These are phyloP conservation scores for Burhinus oedicnemus DNA, from an alignment of 2,113 vertebrate species.

Conservation along the genomic window DNA sequence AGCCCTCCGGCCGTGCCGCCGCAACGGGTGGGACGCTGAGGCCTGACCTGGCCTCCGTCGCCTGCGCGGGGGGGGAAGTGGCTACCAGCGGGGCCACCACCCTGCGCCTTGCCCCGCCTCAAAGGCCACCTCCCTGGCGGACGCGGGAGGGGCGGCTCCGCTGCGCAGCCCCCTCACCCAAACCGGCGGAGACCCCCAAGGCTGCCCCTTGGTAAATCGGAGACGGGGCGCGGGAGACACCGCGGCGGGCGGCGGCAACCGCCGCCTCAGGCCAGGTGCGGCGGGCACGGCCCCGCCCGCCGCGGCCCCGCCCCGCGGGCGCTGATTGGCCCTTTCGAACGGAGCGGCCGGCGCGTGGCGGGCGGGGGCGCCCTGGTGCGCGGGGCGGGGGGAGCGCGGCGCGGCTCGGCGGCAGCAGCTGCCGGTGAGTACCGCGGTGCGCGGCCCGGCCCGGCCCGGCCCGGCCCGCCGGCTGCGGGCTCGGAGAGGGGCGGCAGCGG, in stretches of 20 bases:
- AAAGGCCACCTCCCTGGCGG: too few relatives aligned
- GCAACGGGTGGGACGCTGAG: too few relatives aligned
- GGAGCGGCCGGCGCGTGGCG: conserved; percentile 36
- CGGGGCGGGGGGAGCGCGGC: neutral
- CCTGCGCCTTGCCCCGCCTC: too few relatives aligned
- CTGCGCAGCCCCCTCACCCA: too few relatives aligned
- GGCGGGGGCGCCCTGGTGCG: neutral
- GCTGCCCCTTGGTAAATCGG: too few relatives aligned
- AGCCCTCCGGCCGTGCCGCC: neutral
- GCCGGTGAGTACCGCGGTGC: neutral
- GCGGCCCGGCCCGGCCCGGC: too few relatives aligned
- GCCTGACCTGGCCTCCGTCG: neutral
- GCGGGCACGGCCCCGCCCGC: neutral
- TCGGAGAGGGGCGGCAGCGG: neutral
- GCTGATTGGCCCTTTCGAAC: conserved; percentile 77
- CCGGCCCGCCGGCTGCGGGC: neutral
- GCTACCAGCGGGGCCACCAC: too few relatives aligned
- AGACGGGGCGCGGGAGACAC: too few relatives aligned
- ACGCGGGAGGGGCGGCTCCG: too few relatives aligned
- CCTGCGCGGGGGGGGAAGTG: too few relatives aligned
- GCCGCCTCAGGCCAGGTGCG: neutral
- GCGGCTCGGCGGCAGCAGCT: neutral
- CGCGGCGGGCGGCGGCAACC: too few relatives aligned
- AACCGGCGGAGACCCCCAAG: too few relatives aligned
- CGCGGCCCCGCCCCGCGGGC: neutral